These are phyloP conservation scores for Galaxias olidus DNA, from an alignment of 2,797 vertebrate genomes.

Conservation along the genomic window DNA sequence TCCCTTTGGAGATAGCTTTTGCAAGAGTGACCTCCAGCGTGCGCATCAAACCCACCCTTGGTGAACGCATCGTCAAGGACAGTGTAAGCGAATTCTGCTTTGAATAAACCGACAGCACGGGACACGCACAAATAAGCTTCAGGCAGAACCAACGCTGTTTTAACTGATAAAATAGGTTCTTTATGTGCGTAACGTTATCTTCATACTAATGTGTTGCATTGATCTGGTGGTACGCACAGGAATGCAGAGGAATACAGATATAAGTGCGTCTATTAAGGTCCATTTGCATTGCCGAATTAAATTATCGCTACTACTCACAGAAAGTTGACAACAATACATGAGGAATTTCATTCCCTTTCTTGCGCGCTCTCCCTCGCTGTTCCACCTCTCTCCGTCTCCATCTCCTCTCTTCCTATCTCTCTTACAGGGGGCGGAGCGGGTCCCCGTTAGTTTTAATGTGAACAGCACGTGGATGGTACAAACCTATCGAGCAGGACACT, in stretches of 20 bases:
- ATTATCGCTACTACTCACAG: no score
- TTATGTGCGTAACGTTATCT: no score
- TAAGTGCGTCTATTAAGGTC: no score
- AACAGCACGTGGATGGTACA: conserved; percentile 74
- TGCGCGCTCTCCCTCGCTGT: neutral
- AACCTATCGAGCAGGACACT: conserved; percentile 63
- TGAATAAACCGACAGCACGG: conserved; percentile 8
- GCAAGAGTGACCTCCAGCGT: conserved; percentile 78
- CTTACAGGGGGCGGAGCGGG: conserved; percentile 49
- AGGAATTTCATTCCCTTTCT: neutral
- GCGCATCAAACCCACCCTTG: conserved; percentile 16
- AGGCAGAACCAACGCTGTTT: no score
- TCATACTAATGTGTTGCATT: no score
- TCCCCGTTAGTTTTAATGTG: conserved; percentile 48
- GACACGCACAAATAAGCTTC: neutral
- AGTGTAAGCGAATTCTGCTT: conserved; percentile 11
- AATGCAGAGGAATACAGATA: no score
- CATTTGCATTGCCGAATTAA: no score
- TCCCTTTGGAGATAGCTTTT: conserved; percentile 46
- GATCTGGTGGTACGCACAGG: no score
- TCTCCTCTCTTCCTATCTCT: conserved; percentile 12
- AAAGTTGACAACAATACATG: no score
- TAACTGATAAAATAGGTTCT: no score
- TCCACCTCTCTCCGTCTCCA: conserved; percentile 7
- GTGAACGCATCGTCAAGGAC: conserved; percentile 23